Evolutionary conservation across 2,797 vertebrate species (phyloP).

Genomic region (Semotilus atromaculatus): DNA sequence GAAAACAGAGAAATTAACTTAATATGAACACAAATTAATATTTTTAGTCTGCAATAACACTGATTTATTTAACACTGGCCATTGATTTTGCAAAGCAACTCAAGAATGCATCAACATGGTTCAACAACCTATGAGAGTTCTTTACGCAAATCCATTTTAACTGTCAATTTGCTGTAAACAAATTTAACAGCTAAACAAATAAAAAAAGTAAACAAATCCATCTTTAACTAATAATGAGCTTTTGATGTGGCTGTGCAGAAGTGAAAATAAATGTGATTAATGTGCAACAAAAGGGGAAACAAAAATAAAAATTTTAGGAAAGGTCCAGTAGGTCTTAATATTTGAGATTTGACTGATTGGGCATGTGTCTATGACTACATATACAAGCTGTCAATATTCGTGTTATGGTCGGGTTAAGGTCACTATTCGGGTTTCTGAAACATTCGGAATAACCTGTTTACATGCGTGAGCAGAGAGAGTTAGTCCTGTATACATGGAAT

Average conservation of each 20-base stretch:
- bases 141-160: neutral
- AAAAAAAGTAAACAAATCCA: too few species aligned
- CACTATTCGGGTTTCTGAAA: too few species aligned
- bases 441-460: too few species aligned
- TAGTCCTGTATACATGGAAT: too few species aligned
- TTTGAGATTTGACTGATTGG: neutral
- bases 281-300: neutral
- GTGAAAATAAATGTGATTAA: neutral
- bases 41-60: neutral
- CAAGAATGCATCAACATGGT: neutral
- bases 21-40: too few species aligned
- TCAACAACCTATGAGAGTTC: neutral
- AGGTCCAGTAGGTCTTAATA: neutral
- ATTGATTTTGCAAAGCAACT: neutral
- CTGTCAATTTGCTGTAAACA: neutral
- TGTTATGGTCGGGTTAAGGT: too few species aligned
- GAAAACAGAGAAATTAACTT: too few species aligned
- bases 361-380: neutral
- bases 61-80: too few species aligned
- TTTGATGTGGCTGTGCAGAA: neutral
- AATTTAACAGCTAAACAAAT: too few species aligned
- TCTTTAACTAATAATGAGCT: neutral
- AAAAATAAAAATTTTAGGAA: neutral
- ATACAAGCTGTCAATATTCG: too few species aligned
- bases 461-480: too few species aligned